Conservation (phyloP, 2,113 vertebrate genomes). For the Setophaga kirtlandii region DNA sequence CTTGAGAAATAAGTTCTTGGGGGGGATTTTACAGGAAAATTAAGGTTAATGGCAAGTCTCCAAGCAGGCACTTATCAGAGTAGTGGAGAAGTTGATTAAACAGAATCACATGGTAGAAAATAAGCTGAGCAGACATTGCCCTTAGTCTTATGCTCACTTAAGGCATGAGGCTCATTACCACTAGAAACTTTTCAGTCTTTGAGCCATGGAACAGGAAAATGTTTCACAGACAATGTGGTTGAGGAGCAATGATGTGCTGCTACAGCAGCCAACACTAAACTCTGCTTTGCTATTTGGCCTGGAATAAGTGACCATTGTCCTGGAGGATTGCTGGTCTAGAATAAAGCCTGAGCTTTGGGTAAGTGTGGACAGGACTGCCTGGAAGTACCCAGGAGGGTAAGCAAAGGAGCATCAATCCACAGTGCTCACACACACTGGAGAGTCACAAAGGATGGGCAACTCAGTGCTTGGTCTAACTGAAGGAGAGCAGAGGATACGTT, state of each 20-base stretch:
- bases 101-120: constrained; percentile 21
- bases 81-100: constrained; percentile 36
- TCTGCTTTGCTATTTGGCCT: not conserved
- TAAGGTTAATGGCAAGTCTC: constrained; percentile 31
- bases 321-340: not conserved
- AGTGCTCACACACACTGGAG: fast-evolving
- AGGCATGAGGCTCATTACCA: not conserved
- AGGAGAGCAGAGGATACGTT: not conserved
- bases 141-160: constrained; percentile 1
- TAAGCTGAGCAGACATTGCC: not conserved
- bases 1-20: constrained; percentile 38
- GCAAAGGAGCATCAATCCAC: fast-evolving
- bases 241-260: not conserved
- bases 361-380: not conserved
- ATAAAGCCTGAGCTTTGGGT: not conserved
- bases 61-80: not conserved
- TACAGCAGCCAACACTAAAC: not conserved
- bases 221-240: not conserved
- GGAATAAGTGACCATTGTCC: not conserved
- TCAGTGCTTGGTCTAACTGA: not conserved
- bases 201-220: not conserved
- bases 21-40: constrained; percentile 28
- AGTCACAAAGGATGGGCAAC: not conserved
- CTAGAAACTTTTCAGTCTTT: not conserved
- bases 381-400: not conserved